Percentiles rank a stretch among this genome's conserved stretches.
Evolutionary conservation across 2,797 vertebrate genomes (phyloP).

Genomic region (Mus spretus): DNA sequence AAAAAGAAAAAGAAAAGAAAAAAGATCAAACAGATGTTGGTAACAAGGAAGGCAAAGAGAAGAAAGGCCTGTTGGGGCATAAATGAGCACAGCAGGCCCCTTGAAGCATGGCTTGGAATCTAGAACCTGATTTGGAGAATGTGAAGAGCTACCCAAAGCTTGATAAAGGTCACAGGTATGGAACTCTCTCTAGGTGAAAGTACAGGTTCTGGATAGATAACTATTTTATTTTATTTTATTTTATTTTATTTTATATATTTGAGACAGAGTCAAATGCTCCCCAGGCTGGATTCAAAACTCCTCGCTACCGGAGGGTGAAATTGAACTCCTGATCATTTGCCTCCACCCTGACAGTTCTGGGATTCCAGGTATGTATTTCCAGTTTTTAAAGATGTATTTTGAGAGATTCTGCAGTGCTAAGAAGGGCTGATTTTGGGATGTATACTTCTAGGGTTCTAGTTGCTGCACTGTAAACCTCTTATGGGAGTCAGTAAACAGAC

Average conservation of each 20-base stretch:
- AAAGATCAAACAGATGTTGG: neutral
- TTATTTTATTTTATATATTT: neutral
- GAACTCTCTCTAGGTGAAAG: neutral
- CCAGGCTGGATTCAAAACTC: neutral
- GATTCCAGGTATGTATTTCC: neutral
- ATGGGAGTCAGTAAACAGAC: neutral
- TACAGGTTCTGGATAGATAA: neutral
- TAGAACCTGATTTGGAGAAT: neutral
- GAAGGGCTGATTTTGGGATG: neutral
- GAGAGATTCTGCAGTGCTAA: neutral
- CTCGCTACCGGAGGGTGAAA: neutral
- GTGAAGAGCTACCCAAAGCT: neutral
- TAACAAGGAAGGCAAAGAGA: neutral
- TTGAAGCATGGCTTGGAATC: neutral
- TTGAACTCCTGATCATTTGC: neutral
- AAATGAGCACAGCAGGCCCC: no score
- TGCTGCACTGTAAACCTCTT: neutral
- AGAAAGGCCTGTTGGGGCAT: neutral
- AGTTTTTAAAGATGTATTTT: neutral
- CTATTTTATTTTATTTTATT: neutral
- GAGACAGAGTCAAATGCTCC: neutral
- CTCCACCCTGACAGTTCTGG: neutral
- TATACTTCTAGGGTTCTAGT: neutral
- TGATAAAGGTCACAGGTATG: neutral
- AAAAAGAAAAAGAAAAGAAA: no score